A percentile compares a stretch with the other conserved stretches of the same genome.
Evolutionary conservation across 2,797 vertebrate genomes (phyloP).

Genomic region (Neosalanx taihuensis): DNA sequence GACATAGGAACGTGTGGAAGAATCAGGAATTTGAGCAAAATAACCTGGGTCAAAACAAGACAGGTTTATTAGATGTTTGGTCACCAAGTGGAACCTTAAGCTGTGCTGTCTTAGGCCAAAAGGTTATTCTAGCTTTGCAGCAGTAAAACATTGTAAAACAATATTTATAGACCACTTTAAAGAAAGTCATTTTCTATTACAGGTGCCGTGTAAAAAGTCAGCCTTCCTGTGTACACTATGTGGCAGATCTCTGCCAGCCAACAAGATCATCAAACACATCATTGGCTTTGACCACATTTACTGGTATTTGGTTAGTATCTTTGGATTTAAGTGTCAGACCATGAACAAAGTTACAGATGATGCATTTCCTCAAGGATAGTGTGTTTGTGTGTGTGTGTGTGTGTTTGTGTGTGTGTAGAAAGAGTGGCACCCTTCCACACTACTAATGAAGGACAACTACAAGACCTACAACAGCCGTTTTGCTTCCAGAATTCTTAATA

Average conservation of each 20-base stretch:
- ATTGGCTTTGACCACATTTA: slow-evolving; percentile 63
- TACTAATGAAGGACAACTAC: slow-evolving; percentile 43
- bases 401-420: slow-evolving; percentile 43
- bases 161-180: too few relatives aligned
- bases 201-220: slow-evolving; percentile 17
- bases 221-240: slow-evolving; percentile 62
- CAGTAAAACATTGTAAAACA: too few relatives aligned
- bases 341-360: not conserved
- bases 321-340: not conserved
- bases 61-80: too few relatives aligned
- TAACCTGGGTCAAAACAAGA: too few relatives aligned
- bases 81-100: too few relatives aligned
- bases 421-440: slow-evolving; percentile 48
- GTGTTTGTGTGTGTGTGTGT: slow-evolving; percentile 24
- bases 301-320: slow-evolving; percentile 60
- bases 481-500: slow-evolving; percentile 21
- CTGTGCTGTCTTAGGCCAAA: too few relatives aligned
- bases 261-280: slow-evolving; percentile 56
- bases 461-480: fast-evolving
- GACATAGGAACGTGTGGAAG: too few relatives aligned
- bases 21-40: too few relatives aligned
- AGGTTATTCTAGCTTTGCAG: too few relatives aligned
- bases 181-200: too few relatives aligned
- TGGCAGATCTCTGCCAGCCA: slow-evolving; percentile 19
- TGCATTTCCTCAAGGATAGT: not conserved